Evolutionary conservation across 2,113 vertebrate species (phyloP).

Genomic region (Osmerus eperlanus): DNA sequence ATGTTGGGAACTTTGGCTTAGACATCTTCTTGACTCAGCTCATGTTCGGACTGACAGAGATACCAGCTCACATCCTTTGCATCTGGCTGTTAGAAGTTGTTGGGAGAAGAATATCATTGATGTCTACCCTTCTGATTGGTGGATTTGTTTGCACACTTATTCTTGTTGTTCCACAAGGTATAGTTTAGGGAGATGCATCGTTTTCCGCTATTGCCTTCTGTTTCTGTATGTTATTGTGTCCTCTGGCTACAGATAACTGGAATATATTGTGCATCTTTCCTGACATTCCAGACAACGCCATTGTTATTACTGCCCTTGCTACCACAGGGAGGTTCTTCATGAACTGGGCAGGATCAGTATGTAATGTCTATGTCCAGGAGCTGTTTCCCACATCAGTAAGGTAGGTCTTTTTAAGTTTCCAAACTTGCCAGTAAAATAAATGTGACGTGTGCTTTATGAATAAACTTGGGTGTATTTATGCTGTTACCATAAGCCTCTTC

Average conservation of each 20-base stretch:
- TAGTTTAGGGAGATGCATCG: neutral
- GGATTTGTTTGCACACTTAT: conserved; percentile 50
- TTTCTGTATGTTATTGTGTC: neutral
- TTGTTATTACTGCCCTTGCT: conserved; percentile 54
- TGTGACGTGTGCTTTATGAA: no score
- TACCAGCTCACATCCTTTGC: conserved; percentile 59
- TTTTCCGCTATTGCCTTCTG: neutral
- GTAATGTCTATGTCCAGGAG: conserved; percentile 65
- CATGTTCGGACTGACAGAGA: conserved; percentile 53
- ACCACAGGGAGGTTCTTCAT: conserved; percentile 53
- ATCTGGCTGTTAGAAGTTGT: conserved; percentile 62
- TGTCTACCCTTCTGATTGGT: conserved; percentile 39
- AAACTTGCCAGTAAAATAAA: neutral
- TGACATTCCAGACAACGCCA: conserved; percentile 39
- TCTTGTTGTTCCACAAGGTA: conserved; percentile 65
- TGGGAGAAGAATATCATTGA: conserved; percentile 61
- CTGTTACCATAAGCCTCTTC: neutral
- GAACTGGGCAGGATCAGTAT: conserved; percentile 56
- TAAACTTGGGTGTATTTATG: no score
- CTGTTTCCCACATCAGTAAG: conserved; percentile 68
- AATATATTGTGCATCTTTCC: neutral
- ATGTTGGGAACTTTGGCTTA: conserved; percentile 53
- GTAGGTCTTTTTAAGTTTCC: conserved; percentile 34
- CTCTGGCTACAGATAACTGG: neutral
- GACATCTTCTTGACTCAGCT: conserved; percentile 51